Base-by-base conservation (phyloP, 1,140 invertebrate genomes). In the Drosophila pruinosa region DNA sequence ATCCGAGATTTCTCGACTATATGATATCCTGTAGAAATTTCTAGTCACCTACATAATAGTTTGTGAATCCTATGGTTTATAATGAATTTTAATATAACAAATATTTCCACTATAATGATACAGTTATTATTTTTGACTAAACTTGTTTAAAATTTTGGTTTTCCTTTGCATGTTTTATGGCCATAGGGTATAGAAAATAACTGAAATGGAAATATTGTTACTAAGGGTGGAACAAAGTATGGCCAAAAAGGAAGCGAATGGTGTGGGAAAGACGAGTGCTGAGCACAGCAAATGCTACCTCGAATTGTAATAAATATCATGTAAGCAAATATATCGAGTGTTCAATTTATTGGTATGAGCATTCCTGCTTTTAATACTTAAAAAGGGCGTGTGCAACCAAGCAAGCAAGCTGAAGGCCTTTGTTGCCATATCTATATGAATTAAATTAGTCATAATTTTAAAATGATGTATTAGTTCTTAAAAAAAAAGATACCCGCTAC, bases 271-370 rank as follows among this genome's bases (percentile, higher is more conserved):
- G 19, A 17, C 56, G 47, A 52, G 45, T 50, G 45, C 64, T 61
- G 64, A 67, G 54, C 43, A 28, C 28, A 50, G 53, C 63, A 67
- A 58, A 58, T 58, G 53, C 54, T 48, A 19, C 56, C 24, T 10
- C 64, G 56, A 61, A 22, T 34, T 45, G 47, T 68, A 68, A 61
- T 68, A 61, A 53, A 68, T 59, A 68, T 68, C 56, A 61, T 68
- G 56, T 53, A 68, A 61, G 64, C 36, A 68, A 36, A 68, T 68
- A 61, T 61, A 43, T 61, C 3, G 12, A 39, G 45, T 68, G 48
- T 36, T 26, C 45, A 59, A 61, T 68, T 68, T 53, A 61, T 68
- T 22, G 36, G 45, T 53, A 8, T n/a, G n/a, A n/a, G n/a, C n/a
- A n/a, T n/a, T n/a, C n/a, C n/a, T n/a, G n/a, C n/a, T n/a, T n/a